A percentile compares a stretch with the other conserved stretches of the same genome.
Evolutionary conservation across 2,888 invertebrate genomes (phyloP).

Genomic region (Macaria notata): DNA sequence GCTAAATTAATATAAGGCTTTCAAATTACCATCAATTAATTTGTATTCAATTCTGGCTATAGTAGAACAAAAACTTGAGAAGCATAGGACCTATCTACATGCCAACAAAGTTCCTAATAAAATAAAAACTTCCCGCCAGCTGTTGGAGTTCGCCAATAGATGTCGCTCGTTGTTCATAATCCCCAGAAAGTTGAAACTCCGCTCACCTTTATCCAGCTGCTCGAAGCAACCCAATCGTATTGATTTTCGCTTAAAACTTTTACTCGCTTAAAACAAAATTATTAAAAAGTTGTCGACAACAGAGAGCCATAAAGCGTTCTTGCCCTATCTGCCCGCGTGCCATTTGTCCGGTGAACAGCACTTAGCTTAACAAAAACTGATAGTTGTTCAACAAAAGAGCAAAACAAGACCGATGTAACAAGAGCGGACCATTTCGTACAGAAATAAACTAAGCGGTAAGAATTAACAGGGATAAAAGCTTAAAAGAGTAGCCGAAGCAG

Average conservation of each 20-base stretch:
- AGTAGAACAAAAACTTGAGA: too few relatives aligned
- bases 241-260: slow-evolving; percentile 37
- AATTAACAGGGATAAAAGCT: slow-evolving; percentile 81
- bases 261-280: slow-evolving; percentile 47
- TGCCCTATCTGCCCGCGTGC: slow-evolving; percentile 67
- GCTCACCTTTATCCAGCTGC: slow-evolving; percentile 28
- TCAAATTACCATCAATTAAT: too few relatives aligned
- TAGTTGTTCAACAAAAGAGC: slow-evolving; percentile 79
- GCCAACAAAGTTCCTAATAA: slow-evolving; percentile 6
- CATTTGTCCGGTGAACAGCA: slow-evolving; percentile 77
- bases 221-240: slow-evolving; percentile 27
- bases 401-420: slow-evolving; percentile 70
- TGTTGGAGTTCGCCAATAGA: slow-evolving; percentile 21
- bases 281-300: slow-evolving; percentile 35
- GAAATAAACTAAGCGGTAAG: slow-evolving; percentile 82
- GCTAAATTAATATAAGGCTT: too few relatives aligned
- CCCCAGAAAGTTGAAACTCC: slow-evolving; percentile 25
- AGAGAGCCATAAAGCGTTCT: slow-evolving; percentile 55
- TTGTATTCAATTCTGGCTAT: too few relatives aligned
- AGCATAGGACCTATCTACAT: background rate
- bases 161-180: slow-evolving; percentile 25
- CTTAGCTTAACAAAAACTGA: slow-evolving; percentile 81
- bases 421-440: slow-evolving; percentile 74
- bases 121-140: slow-evolving; percentile 19
- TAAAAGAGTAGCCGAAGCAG: slow-evolving; percentile 81